Conservation (phyloP, 2,888 invertebrate species). For the Drepana falcataria region DNA sequence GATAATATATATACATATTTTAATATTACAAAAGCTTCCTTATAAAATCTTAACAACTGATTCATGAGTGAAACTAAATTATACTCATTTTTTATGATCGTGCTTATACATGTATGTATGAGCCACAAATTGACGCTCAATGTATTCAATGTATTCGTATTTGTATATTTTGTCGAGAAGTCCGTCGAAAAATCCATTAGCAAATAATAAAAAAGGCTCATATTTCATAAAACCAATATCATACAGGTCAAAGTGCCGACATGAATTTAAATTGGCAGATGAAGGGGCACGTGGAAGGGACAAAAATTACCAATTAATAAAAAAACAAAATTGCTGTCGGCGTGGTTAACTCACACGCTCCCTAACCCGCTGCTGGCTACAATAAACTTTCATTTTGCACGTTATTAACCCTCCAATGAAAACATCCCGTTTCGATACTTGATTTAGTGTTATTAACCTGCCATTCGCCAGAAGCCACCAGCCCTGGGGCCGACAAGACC, state of each 20-base stretch:
- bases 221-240: background rate
- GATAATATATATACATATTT: too few relatives aligned
- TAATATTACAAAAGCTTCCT: too few relatives aligned
- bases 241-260: background rate
- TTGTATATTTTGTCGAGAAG: too few relatives aligned
- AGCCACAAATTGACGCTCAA: too few relatives aligned
- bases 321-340: slow-evolving; percentile 1
- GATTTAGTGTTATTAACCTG: slow-evolving; percentile 72
- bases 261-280: background rate
- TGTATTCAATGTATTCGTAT: too few relatives aligned
- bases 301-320: slow-evolving; percentile 24
- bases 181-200: too few relatives aligned
- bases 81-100: too few relatives aligned
- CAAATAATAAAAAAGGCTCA: background rate
- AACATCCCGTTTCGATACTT: slow-evolving; percentile 46
- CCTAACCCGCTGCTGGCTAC: slow-evolving; percentile 16
- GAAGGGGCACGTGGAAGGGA: background rate
- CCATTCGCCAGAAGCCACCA: slow-evolving; percentile 36
- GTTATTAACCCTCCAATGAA: slow-evolving; percentile 46
- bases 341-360: slow-evolving; percentile 20
- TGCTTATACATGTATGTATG: too few relatives aligned
- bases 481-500: slow-evolving; percentile 28
- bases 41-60: too few relatives aligned
- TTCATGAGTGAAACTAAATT: too few relatives aligned
- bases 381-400: slow-evolving; percentile 51